Evolutionary conservation across 2,113 vertebrate species (phyloP), one percentile per base, ranked within the genome.

Genomic region (Drymodes brunneopygia): DNA sequence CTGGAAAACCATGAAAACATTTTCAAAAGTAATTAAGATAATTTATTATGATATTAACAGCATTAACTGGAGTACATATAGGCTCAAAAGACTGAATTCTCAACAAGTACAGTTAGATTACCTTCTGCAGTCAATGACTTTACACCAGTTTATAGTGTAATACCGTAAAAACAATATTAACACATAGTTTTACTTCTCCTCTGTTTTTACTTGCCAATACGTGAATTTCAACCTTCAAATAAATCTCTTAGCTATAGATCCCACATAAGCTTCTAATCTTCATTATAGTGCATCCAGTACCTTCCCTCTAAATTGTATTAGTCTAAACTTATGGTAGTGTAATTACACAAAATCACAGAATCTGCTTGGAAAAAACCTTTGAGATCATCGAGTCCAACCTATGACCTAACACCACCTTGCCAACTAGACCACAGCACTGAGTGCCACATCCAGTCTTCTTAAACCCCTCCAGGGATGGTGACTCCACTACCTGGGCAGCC

Each of bases 21-120:
- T 92, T 92, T 91, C 51, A 72, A 50, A 94, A 92, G 51, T 66
- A 88, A 94, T 65, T 75, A 81, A 82, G 70, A 70, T 65, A 70
- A 79, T 15, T 72, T 75, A 31, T 31, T 66, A 50, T 65, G 12
- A 65, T 75, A 82, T 60, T 65, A 91, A 75, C 33, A 77, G 27
- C 31, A 92, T 67, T 84, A 84, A 92, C 0, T 71, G 56, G 16
- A 71, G 24, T 60, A 90, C 3, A 22, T 70, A 74, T 15, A 81
- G 62, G 50, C 33, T 81, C 40, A 71, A 81, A 91, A 79, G 40
- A 84, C 20, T 64, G 50, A 61, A 89, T 85, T 77, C 18, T 75
- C 65, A 87, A 42, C 9, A 50, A 54, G 22, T 44, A 58, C 44
- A 82, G 78, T 36, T 35, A 82, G 11, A 70, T 9, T 48, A 92